Evolutionary conservation across 2,113 vertebrate genomes (phyloP).

Genomic region (Pedionomus torquatus): DNA sequence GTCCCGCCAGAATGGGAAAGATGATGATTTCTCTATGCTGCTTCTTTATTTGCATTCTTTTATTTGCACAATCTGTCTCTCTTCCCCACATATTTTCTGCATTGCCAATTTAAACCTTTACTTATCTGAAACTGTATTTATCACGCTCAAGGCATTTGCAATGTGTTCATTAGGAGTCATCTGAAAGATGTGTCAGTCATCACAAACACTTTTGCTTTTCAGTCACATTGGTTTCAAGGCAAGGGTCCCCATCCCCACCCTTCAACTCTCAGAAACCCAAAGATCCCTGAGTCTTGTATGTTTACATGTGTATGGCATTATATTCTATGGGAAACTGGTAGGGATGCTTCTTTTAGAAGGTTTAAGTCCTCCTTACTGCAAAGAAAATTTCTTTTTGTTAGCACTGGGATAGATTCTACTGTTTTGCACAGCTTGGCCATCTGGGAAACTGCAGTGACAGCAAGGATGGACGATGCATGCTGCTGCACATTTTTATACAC

Average conservation of each 20-base stretch:
- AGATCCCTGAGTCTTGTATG: neutral
- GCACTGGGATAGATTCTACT: neutral
- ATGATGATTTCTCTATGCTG: neutral
- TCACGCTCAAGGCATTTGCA: neutral
- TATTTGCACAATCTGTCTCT: neutral
- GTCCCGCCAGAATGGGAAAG: neutral
- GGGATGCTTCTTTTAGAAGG: neutral
- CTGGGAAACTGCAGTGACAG: neutral
- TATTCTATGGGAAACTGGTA: neutral
- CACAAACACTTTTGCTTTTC: neutral
- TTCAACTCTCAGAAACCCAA: neutral
- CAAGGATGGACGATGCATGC: neutral
- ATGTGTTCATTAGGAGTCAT: neutral
- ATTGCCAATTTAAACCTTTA: neutral
- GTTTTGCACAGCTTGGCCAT: neutral
- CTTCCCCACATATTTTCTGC: neutral
- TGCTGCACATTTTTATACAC: too few species aligned
- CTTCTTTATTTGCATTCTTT: neutral
- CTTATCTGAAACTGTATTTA: neutral
- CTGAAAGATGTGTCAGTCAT: neutral
- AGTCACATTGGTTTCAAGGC: neutral
- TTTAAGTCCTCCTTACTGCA: neutral
- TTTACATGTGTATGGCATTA: neutral
- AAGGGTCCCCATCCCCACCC: neutral
- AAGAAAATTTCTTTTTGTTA: neutral